Evolutionary conservation across 2,888 invertebrate species (phyloP), one percentile per base, ranked within the genome.

Genomic region (Pterostichus niger): DNA sequence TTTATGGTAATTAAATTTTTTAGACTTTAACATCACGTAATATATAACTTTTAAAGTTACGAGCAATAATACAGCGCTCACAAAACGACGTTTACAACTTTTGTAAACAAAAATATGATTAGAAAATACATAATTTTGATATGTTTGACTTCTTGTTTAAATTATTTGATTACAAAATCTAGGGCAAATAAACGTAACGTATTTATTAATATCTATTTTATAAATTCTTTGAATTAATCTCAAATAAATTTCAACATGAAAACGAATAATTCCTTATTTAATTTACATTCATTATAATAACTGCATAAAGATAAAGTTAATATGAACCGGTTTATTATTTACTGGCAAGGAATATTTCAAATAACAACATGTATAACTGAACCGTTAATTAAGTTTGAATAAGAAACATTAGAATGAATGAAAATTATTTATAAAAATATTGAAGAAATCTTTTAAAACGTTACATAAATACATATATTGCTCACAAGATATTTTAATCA

Each of bases 1-100:
- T 64, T 35, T 68, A 64, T 31, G 15, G 6, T 31, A 68, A 79
- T 78, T 46, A 46, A 49, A 31, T 54, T 40, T 64, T 13, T 40
- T 15, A 13, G 40, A 13, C 40, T 7, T 40, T 61, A 61, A 61
- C n/a, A 56, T 31, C 61, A 33, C 61, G 61, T 56, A 49, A 49
- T 49, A 13, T 49, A 11, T 49, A 49, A 13, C 2, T n/a, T 49
- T 49, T 49, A 49, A 49, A 49, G 13, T 49, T 49, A 49, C 49
- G 49, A 49, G 11, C 49, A 49, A 6, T 49, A 49, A 49, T n/a
- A 40, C 6, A 40, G 3, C 40, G 40, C 40, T 7, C 40, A 5
- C 40, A 40, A 40, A 40, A 40, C 40, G 40, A 40, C 40, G 40
- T 13, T 49, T 49, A 49, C 49, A n/a, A 49, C 40, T 49, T 13